A percentile compares a stretch with the other conserved stretches of the same genome.
phyloP scores from a whole-genome alignment of 2,888 invertebrate genomes.

The Bibio marci region DNA sequence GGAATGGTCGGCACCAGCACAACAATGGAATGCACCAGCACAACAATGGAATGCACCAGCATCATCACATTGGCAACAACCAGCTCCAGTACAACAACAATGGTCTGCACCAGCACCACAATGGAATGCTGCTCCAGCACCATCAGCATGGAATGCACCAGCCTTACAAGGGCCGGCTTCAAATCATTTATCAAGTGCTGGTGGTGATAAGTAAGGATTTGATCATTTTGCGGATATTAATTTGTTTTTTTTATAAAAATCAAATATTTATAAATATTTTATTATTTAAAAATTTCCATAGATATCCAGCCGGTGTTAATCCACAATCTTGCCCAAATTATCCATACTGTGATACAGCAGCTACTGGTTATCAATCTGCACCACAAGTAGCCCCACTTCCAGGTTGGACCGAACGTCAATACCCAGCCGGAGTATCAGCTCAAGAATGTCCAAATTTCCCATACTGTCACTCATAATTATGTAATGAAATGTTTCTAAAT shows the following conservation, averaged over 20 bases:
- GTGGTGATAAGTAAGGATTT: slow-evolving; percentile 12
- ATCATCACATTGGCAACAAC: neutral
- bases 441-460: slow-evolving; percentile 32
- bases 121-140: slow-evolving; percentile 6
- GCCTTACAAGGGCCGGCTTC: slow-evolving; percentile 14
- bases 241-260: too few species aligned
- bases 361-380: slow-evolving; percentile 17
- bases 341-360: slow-evolving; percentile 32
- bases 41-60: slow-evolving; percentile 11
- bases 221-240: too few species aligned
- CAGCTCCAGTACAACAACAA: slow-evolving; percentile 1
- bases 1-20: neutral
- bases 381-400: slow-evolving; percentile 27
- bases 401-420: slow-evolving; percentile 29
- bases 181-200: slow-evolving; percentile 15
- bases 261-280: neutral
- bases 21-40: slow-evolving; percentile 1
- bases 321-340: slow-evolving; percentile 35
- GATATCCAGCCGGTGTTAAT: slow-evolving; percentile 31
- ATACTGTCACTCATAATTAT: slow-evolving; percentile 11
- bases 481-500: too few species aligned
- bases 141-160: slow-evolving; percentile 11
- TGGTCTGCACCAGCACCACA: slow-evolving; percentile 10
- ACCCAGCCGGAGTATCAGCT: slow-evolving; percentile 31
- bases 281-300: slow-evolving; percentile 11